Evolutionary conservation across 2,797 vertebrate species (phyloP), one percentile per base, ranked within the genome.

Genomic region (Ficedula albicollis): DNA sequence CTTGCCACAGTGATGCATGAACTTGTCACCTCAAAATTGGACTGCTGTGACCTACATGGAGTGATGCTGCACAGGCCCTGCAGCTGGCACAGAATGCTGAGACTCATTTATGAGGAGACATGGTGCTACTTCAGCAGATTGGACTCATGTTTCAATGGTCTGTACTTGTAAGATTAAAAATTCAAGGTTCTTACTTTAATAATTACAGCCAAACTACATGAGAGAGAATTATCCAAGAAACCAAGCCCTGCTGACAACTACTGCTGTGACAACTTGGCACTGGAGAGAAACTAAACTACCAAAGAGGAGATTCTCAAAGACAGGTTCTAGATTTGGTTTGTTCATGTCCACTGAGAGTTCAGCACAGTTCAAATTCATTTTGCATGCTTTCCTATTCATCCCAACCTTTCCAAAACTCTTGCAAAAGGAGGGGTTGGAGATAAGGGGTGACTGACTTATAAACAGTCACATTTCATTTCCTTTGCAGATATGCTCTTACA

Each of bases 41-140:
- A 51, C 48, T 80, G 52, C 56, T 51, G 30, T 9, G 22, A 73
- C 66, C 82, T 51, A 67, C 62, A 6, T 6, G 44, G 44, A 58
- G 56, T 2, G 38, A 55, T 41, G 32, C 13, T 0, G 0, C 1
- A 0, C 30, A 55, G 60, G 26, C 22, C 15, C 52, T 48, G 73
- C 32, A 69, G 44, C 60, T 84, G 70, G 58, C 81, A 89, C 43
- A 5, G 34, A 84, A 87, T 9, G 44, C 54, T 34, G 39, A 84
- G n/a, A n/a, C 20, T 79, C 39, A 7, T 58, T 80, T 81, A 70
- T 25, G 34, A 84, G 80, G 22, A n/a, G 43, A 72, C 52, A 52
- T 5, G 1, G 52, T 46, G 19, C 44, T 89, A 59, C n/a, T 26
- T 21, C 36, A 72, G 72, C 25, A 58, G 14, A 73, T 0, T 3